Evolutionary conservation across 2,113 vertebrate species (phyloP).

Genomic region (Melospiza georgiana): DNA sequence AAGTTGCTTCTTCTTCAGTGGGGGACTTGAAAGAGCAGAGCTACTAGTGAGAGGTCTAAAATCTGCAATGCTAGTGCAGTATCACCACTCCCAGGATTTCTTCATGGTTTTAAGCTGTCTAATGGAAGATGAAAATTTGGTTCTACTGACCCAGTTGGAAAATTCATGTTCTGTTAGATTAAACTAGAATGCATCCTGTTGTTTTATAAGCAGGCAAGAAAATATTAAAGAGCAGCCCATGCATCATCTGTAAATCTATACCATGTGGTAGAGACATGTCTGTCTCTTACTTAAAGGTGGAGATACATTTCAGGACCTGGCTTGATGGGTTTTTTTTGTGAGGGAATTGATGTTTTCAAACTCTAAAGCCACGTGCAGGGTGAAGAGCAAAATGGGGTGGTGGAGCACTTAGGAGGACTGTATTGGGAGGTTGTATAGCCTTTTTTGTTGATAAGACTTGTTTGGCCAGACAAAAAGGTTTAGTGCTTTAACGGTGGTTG

Average conservation of each 20-base stretch:
- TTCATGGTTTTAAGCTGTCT: not conserved
- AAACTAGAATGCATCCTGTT: not conserved
- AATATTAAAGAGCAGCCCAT: not conserved
- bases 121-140: not conserved
- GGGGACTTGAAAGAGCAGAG: not conserved
- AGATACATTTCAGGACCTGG: not conserved
- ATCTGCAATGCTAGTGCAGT: not conserved
- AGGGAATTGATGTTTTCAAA: not conserved
- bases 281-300: not conserved
- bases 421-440: not conserved
- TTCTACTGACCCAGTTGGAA: not conserved
- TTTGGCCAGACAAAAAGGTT: not conserved
- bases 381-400: not conserved
- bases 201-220: not conserved
- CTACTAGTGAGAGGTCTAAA: not conserved
- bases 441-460: not conserved
- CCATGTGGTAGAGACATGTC: not conserved
- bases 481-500: not conserved
- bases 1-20: not conserved
- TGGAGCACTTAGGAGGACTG: not conserved
- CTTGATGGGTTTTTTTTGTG: not conserved
- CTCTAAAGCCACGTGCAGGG: not conserved
- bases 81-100: not conserved
- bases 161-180: not conserved
- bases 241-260: not conserved